A percentile compares a stretch with the other conserved stretches of the same genome.
Conservation (phyloP, 2,888 invertebrate species). For the Strigamia transsilvanica region DNA sequence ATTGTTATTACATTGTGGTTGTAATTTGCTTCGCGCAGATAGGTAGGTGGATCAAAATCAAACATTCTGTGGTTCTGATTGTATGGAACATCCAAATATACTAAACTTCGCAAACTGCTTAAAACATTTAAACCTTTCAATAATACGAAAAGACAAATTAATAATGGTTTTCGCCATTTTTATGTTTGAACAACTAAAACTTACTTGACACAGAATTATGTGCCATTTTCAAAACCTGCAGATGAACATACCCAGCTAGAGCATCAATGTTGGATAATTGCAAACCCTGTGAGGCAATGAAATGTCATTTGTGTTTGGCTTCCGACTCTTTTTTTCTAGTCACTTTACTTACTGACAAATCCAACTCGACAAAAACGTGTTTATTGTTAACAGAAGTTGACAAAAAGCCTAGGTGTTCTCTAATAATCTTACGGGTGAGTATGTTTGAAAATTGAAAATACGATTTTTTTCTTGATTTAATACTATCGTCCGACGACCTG, state of each 20-base stretch:
- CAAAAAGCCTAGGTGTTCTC: background rate
- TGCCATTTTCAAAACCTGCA: constrained; percentile 27
- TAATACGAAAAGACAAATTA: background rate
- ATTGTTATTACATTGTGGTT: constrained; percentile 8
- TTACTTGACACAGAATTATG: constrained; percentile 19
- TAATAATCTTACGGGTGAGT: background rate
- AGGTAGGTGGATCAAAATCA: constrained; percentile 15
- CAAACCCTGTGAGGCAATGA: constrained; percentile 21
- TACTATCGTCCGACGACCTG: background rate
- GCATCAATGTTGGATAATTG: constrained; percentile 29
- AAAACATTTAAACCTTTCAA: constrained; percentile 14
- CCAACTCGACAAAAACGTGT: constrained; percentile 21
- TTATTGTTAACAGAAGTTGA: background rate
- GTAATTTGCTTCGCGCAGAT: constrained; percentile 21
- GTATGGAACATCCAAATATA: background rate
- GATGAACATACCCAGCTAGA: constrained; percentile 26
- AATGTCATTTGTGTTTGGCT: background rate
- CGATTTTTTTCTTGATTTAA: background rate
- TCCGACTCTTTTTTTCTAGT: too few relatives aligned
- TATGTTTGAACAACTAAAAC: background rate
- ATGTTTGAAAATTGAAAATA: background rate
- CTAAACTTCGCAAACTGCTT: background rate
- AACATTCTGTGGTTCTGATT: constrained; percentile 24
- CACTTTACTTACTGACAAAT: background rate
- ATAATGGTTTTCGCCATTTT: constrained; percentile 3